Evolutionary conservation across 2,888 invertebrate genomes (phyloP).

Genomic region (Synanthedon tipuliformis): DNA sequence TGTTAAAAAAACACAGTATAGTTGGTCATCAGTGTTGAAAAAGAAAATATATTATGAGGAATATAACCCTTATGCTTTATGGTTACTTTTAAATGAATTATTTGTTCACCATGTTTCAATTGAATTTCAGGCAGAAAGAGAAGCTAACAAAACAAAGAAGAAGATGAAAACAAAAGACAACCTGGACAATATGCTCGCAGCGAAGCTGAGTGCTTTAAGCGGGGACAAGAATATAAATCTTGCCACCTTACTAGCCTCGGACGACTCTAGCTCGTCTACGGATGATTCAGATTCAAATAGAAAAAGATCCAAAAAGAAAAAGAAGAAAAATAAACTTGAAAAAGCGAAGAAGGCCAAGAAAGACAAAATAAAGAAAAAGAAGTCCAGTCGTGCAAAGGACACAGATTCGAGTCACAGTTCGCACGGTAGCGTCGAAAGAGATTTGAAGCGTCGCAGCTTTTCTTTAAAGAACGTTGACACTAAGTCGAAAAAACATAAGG

Average conservation of each 20-base stretch:
- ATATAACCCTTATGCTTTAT: too few relatives aligned
- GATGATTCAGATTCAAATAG: conserved; percentile 6
- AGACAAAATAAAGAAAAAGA: conserved; percentile 27
- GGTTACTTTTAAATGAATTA: too few relatives aligned
- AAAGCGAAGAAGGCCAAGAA: conserved; percentile 31
- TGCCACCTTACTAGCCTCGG: conserved; percentile 43
- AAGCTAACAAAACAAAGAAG: conserved; percentile 61
- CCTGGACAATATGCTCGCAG: conserved; percentile 77
- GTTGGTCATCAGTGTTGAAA: too few relatives aligned
- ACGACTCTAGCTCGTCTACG: conserved; percentile 35
- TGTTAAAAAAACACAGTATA: too few relatives aligned
- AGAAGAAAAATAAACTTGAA: conserved; percentile 37
- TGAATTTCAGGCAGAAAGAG: conserved; percentile 40
- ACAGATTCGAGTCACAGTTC: background rate
- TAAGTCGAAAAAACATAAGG: conserved; percentile 2
- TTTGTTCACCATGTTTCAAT: background rate
- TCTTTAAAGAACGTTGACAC: background rate
- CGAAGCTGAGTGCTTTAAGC: conserved; percentile 76
- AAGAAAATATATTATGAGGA: too few relatives aligned
- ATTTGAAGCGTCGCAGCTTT: background rate
- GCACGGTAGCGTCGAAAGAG: background rate
- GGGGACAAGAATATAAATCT: conserved; percentile 45
- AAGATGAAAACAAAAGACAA: conserved; percentile 57
- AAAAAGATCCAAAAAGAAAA: conserved; percentile 23
- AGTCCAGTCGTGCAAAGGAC: background rate